Percentiles rank a stretch among this genome's conserved stretches.
Conservation (phyloP, 2,888 invertebrate species). For the Glyphotaelius pellucidus region DNA sequence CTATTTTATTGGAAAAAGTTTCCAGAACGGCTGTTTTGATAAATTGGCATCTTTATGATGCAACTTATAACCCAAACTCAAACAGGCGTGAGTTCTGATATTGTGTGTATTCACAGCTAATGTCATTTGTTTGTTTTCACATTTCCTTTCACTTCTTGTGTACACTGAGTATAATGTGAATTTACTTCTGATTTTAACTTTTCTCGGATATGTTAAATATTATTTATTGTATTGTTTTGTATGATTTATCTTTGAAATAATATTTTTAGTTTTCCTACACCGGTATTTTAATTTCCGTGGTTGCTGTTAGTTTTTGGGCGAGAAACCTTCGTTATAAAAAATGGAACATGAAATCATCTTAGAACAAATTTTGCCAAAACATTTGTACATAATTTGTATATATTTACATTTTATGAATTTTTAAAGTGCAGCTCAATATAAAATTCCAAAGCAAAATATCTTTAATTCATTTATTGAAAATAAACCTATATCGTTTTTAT, state of each 20-base stretch:
- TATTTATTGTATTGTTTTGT: neutral
- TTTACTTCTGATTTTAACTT: neutral
- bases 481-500: neutral
- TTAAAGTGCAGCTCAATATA: neutral
- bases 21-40: too few species aligned
- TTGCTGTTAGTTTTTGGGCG: neutral
- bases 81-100: neutral
- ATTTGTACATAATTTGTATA: neutral
- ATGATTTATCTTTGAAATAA: neutral
- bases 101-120: conserved; percentile 42
- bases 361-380: neutral
- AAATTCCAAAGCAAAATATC: neutral
- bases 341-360: neutral
- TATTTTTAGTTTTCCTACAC: neutral
- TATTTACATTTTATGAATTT: neutral
- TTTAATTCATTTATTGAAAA: neutral
- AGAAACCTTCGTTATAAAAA: neutral
- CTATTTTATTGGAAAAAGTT: too few species aligned
- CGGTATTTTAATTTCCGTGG: neutral
- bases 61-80: neutral
- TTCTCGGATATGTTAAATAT: neutral
- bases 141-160: neutral
- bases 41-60: too few species aligned
- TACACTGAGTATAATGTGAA: neutral
- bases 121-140: conserved; percentile 46